Percentiles rank a stretch among this genome's conserved stretches.
phyloP scores from a whole-genome alignment of 2,797 vertebrate genomes.

The Syndactyla subalaris region DNA sequence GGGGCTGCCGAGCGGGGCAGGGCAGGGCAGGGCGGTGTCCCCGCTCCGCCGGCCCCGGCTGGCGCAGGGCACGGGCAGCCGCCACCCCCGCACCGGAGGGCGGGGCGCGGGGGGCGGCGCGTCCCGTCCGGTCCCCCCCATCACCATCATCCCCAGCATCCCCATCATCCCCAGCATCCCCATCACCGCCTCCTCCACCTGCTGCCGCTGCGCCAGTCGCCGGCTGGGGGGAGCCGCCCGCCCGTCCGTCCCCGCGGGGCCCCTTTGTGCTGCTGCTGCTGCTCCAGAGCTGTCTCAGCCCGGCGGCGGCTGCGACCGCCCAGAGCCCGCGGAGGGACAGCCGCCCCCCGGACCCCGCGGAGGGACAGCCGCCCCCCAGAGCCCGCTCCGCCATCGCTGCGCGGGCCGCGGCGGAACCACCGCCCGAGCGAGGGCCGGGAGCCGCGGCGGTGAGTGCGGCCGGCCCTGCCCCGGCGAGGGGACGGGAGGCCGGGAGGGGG shows the following conservation, averaged over 20 bases:
- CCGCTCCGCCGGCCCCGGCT: too few relatives aligned
- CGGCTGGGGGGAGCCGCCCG: not conserved
- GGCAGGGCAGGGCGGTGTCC: not conserved
- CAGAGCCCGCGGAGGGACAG: not conserved
- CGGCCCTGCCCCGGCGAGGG: not conserved
- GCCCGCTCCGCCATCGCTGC: constrained; percentile 14
- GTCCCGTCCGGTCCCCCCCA: not conserved
- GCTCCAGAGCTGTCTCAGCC: constrained; percentile 2
- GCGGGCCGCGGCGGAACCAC: constrained; percentile 15
- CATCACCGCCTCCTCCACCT: not conserved
- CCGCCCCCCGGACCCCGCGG: not conserved
- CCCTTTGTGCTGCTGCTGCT: not conserved
- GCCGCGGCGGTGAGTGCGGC: constrained; percentile 40
- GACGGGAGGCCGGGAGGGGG: not conserved
- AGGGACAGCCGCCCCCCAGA: not conserved
- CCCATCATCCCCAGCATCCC: too few relatives aligned
- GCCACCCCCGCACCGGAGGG: not conserved
- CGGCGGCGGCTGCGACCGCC: constrained; percentile 26
- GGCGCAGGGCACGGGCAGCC: not conserved
- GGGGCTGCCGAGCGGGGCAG: not conserved
- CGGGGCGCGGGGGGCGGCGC: not conserved
- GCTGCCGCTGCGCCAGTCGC: constrained; percentile 44
- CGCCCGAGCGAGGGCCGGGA: constrained; percentile 10
- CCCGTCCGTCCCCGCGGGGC: not conserved
- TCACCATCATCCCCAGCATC: too few relatives aligned